Evolutionary conservation across 2,888 invertebrate genomes (phyloP).

Genomic region (Thalpophila matura): DNA sequence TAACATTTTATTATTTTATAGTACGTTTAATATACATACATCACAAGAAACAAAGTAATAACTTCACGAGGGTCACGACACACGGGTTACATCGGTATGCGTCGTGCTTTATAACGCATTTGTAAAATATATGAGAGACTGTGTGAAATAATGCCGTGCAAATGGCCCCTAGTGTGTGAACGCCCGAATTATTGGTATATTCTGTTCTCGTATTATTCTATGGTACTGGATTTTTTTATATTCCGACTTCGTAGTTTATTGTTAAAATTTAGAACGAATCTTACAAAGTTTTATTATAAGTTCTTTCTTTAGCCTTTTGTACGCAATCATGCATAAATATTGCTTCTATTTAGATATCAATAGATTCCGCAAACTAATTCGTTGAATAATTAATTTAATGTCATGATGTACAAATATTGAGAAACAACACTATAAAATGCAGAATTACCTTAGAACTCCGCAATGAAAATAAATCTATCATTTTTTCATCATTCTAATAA

Average conservation of each 20-base stretch:
- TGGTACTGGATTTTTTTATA: neutral
- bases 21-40: conserved; percentile 2
- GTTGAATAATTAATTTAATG: too few species aligned
- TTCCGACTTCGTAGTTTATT: neutral
- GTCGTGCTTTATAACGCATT: conserved; percentile 27
- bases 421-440: too few species aligned
- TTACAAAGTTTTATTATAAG: conserved; percentile 1
- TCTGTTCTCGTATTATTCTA: neutral
- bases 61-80: conserved; percentile 21
- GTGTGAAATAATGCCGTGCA: conserved; percentile 27
- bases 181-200: conserved; percentile 18
- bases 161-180: conserved; percentile 27
- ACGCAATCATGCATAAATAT: neutral
- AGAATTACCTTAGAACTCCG: too few species aligned
- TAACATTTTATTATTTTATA: conserved; percentile 6
- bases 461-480: too few species aligned
- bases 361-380: conserved; percentile 5
- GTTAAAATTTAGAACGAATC: neutral
- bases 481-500: too few species aligned
- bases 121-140: conserved; percentile 19
- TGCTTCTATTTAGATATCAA: neutral
- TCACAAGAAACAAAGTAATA: conserved; percentile 26
- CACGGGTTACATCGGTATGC: conserved; percentile 32
- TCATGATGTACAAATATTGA: too few species aligned
- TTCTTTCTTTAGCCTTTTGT: neutral